phyloP scores from a whole-genome alignment of 2,113 vertebrate genomes.

The Tachycineta bicolor region DNA sequence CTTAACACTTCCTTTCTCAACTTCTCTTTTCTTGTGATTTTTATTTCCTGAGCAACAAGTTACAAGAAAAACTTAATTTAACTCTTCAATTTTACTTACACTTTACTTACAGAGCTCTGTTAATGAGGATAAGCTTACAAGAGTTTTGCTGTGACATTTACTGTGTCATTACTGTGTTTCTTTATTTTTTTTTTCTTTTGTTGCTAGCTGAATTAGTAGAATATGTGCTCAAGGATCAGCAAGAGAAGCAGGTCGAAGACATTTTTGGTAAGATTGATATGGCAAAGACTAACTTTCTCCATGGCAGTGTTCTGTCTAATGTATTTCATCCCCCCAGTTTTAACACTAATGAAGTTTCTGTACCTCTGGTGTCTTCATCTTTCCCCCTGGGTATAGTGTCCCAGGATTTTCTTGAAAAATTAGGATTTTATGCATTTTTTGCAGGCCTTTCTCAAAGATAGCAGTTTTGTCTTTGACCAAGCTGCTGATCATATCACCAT shows the following conservation, averaged over 20 bases:
- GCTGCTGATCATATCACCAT: neutral
- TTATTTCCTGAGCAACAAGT: conserved; percentile 50
- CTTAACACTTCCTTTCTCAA: conserved; percentile 24
- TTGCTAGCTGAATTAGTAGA: conserved; percentile 74
- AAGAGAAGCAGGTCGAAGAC: conserved; percentile 68
- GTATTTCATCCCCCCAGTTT: neutral
- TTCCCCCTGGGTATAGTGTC: neutral
- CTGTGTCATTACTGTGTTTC: neutral
- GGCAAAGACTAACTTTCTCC: neutral
- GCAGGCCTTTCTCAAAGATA: neutral
- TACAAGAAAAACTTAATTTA: conserved; percentile 47
- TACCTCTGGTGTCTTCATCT: neutral
- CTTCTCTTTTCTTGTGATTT: conserved; percentile 52
- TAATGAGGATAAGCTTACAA: neutral
- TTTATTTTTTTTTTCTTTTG: neutral
- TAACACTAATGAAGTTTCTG: neutral
- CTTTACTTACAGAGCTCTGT: neutral
- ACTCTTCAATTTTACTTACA: neutral
- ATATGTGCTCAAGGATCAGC: conserved; percentile 75
- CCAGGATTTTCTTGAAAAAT: neutral
- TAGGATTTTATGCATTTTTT: neutral
- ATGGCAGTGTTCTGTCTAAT: neutral
- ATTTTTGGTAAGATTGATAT: conserved; percentile 70
- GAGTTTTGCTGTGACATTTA: neutral
- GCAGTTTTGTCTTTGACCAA: neutral